Evolutionary conservation across 2,888 invertebrate genomes (phyloP).

Genomic region (Leucophenga montana): DNA sequence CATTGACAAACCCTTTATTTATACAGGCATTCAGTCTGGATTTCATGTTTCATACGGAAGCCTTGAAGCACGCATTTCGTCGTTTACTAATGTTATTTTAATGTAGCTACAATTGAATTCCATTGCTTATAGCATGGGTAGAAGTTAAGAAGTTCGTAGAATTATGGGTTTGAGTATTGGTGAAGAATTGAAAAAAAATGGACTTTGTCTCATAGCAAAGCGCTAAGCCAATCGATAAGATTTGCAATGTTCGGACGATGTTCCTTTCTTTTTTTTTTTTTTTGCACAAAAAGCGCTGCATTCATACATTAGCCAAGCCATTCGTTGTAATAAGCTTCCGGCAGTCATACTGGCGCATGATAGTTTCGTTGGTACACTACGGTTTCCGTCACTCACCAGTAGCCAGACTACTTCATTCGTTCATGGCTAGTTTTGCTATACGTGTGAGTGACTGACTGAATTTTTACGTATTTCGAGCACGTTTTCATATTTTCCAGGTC

Average conservation of each 20-base stretch:
- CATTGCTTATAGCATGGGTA: background rate
- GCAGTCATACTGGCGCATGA: constrained; percentile 9
- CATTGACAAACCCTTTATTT: no score
- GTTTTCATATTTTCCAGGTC: constrained; percentile 60
- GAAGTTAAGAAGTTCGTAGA: background rate
- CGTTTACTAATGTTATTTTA: constrained; percentile 44
- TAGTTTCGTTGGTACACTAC: background rate
- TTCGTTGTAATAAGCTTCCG: constrained; percentile 34
- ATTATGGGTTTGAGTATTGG: constrained; percentile 7
- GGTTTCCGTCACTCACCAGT: background rate
- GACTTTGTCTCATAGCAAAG: background rate
- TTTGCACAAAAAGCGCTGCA: no score
- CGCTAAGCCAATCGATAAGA: background rate
- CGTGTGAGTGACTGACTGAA: constrained; percentile 4
- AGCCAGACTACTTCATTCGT: background rate
- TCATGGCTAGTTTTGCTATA: constrained; percentile 6
- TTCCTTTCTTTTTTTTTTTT: background rate
- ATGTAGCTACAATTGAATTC: constrained; percentile 46
- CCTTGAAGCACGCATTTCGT: no score
- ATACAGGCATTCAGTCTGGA: background rate
- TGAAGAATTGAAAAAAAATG: background rate
- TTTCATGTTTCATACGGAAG: no score
- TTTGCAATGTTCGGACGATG: background rate
- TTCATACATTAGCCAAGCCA: constrained; percentile 35
- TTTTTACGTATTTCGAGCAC: constrained; percentile 50